A percentile compares a stretch with the other conserved stretches of the same genome.
Conservation (phyloP, 2,113 vertebrate species). For the Cyanistes caeruleus region DNA sequence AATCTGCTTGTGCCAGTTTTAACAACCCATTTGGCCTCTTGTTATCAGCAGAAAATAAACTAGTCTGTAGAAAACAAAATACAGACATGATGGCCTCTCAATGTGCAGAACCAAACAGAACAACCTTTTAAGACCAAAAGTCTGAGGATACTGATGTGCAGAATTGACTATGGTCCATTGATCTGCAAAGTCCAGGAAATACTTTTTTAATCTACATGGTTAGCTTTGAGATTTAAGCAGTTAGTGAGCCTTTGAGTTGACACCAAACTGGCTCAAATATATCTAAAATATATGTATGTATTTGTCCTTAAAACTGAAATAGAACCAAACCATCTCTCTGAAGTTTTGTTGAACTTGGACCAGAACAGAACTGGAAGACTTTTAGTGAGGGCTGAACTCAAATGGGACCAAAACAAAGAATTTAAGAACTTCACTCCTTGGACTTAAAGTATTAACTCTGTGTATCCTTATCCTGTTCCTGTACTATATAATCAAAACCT, state of each 20-base stretch:
- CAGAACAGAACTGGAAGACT: neutral
- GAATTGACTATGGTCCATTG: accelerated
- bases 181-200: neutral
- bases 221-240: neutral
- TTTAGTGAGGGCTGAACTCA: neutral
- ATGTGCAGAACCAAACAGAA: neutral
- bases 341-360: neutral
- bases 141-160: neutral
- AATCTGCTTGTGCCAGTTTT: slow-evolving; percentile 54
- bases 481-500: neutral
- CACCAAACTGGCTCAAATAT: neutral
- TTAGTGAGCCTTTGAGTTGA: neutral
- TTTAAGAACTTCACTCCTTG: neutral
- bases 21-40: slow-evolving; percentile 44
- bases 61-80: neutral
- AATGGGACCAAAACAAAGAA: neutral
- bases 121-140: neutral
- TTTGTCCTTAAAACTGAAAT: neutral
- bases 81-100: neutral
- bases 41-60: slow-evolving; percentile 49
- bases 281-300: neutral
- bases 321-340: neutral
- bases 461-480: neutral
- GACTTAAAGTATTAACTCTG: neutral
- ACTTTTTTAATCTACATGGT: neutral